Evolutionary conservation across 1,140 invertebrate species (phyloP).

Genomic region (Trichomalopsis sarcophagae): DNA sequence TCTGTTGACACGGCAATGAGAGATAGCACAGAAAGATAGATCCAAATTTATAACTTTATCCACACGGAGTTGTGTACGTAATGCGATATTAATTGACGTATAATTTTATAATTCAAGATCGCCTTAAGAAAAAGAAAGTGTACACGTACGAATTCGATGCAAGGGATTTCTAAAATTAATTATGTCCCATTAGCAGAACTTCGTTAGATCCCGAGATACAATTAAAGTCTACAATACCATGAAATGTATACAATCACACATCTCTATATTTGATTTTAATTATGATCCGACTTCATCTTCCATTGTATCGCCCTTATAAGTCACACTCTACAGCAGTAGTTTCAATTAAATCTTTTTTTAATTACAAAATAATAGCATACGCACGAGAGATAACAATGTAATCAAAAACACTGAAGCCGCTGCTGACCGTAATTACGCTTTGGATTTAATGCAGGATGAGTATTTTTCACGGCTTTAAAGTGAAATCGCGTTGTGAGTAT

Average conservation of each 20-base stretch:
- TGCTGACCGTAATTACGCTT: not conserved
- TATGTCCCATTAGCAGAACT: conserved; percentile 17
- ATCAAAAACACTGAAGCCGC: not conserved
- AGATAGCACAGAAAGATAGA: not conserved
- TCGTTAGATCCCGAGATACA: conserved; percentile 6
- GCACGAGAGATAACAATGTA: not conserved
- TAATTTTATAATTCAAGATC: not conserved
- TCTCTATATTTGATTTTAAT: conserved; percentile 30
- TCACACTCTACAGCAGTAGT: not conserved
- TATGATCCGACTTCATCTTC: not conserved
- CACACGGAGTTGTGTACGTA: not conserved
- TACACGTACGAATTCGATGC: not conserved
- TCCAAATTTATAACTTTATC: not conserved
- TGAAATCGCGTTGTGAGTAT: not conserved
- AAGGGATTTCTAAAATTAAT: conserved; percentile 28
- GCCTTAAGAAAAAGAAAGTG: conserved; percentile 17
- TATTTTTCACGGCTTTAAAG: not conserved
- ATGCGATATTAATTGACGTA: not conserved
- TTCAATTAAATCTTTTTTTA: not conserved
- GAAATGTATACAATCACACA: conserved; percentile 29
- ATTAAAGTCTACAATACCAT: not conserved
- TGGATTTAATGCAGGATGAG: not conserved
- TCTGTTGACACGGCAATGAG: not conserved
- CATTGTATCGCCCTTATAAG: not conserved
- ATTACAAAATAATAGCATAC: not conserved